These are phyloP conservation scores for Eucidaris tribuloides DNA, from an alignment of 35 echinoderm and acorn worm genomes.

Conservation along the genomic window DNA sequence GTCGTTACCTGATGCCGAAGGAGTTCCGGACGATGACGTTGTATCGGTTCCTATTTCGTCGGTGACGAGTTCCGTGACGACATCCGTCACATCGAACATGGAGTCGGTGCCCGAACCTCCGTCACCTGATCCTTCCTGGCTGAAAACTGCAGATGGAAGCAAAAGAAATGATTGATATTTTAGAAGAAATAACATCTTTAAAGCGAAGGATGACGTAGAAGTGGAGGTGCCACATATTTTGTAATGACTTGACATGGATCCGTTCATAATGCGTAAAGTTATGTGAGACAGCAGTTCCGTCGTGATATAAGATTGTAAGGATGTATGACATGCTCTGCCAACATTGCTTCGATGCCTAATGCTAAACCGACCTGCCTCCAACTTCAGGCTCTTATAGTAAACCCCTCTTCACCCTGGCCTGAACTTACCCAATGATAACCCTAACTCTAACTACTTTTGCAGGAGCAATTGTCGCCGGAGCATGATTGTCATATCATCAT, in stretches of 20 bases:
- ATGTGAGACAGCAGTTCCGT: neutral
- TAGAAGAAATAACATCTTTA: neutral
- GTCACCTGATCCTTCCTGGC: neutral
- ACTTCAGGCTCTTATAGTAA: too few species aligned
- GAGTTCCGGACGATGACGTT: neutral
- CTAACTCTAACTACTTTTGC: too few species aligned
- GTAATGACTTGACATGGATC: neutral
- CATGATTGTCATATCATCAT: too few species aligned
- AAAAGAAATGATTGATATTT: neutral
- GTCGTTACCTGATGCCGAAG: neutral
- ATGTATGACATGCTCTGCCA: neutral
- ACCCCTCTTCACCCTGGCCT: too few species aligned
- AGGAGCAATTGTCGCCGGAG: too few species aligned
- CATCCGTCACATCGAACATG: constrained; percentile 18
- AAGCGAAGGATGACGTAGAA: neutral
- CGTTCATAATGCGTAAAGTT: neutral
- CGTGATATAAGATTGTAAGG: neutral
- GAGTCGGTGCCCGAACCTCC: neutral
- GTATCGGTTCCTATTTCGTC: neutral
- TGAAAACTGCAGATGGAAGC: neutral
- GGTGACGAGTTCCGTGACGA: neutral
- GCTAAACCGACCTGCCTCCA: too few species aligned
- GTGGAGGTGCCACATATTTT: neutral
- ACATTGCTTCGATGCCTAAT: too few species aligned
- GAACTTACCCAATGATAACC: too few species aligned